These are phyloP conservation scores for Gorsachius magnificus DNA, from an alignment of 2,797 vertebrate genomes.

Conservation along the genomic window DNA sequence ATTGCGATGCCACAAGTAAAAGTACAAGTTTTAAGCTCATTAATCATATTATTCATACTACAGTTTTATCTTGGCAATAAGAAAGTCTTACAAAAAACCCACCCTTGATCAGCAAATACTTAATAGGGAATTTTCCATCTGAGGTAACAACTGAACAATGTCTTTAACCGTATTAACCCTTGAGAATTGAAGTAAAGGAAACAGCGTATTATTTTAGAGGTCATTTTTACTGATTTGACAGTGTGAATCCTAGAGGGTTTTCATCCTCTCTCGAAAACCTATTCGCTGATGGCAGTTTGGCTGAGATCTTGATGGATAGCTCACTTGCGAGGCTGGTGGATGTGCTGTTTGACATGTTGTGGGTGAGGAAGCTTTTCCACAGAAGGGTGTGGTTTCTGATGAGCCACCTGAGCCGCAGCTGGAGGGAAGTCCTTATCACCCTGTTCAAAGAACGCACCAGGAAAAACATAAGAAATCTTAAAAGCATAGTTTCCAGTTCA, in stretches of 20 bases:
- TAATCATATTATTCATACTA: neutral
- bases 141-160: neutral
- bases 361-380: conserved; percentile 86
- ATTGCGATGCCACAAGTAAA: neutral
- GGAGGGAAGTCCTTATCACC: conserved; percentile 98
- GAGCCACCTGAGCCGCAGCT: conserved; percentile 95
- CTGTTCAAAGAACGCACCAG: conserved; percentile 71
- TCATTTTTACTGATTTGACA: conserved; percentile 52
- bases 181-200: conserved; percentile 44
- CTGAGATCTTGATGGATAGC: neutral
- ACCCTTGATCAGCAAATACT: conserved; percentile 9
- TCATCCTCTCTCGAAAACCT: neutral
- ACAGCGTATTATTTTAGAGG: neutral
- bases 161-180: conserved; percentile 9
- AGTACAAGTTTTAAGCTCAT: conserved; percentile 3
- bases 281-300: neutral
- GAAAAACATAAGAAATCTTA: neutral
- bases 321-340: conserved; percentile 99
- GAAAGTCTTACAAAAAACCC: neutral
- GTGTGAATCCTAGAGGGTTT: conserved; percentile 38
- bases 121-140: neutral
- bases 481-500: neutral
- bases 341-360: conserved; percentile 89
- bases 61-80: neutral
- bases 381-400: conserved; percentile 94